Conservation (phyloP, 2,797 vertebrate genomes). For the Pipistrellus kuhlii region DNA sequence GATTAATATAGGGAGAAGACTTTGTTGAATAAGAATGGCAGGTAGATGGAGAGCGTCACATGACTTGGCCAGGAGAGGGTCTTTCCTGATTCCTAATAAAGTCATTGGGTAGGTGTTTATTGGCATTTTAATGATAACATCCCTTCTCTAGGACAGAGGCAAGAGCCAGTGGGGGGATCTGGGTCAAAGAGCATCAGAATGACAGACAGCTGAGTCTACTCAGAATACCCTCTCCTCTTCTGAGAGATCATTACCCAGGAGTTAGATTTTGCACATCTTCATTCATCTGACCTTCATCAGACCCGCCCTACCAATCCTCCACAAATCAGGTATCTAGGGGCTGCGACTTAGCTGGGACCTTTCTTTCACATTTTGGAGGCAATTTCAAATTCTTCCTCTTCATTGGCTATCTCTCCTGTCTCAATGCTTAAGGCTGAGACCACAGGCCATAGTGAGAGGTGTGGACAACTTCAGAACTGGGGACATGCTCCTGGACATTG, state of each 20-base stretch:
- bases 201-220: not conserved
- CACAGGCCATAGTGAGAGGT: not conserved
- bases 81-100: not conserved
- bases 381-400: not conserved
- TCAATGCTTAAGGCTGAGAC: not conserved
- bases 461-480: not conserved
- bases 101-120: not conserved
- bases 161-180: not conserved
- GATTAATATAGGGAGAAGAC: not conserved
- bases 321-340: not conserved
- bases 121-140: not conserved
- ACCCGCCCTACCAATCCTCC: not conserved
- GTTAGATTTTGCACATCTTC: not conserved
- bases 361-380: not conserved
- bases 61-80: not conserved
- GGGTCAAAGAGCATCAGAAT: not conserved
- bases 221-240: not conserved
- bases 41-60: not conserved
- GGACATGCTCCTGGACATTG: not conserved
- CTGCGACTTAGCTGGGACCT: not conserved
- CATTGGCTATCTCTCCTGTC: not conserved
- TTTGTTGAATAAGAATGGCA: not conserved
- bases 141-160: not conserved
- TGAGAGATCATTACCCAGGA: not conserved
- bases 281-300: not conserved